Base-by-base conservation (phyloP, 1,140 invertebrate species). In the Drosophila arawakana region DNA sequence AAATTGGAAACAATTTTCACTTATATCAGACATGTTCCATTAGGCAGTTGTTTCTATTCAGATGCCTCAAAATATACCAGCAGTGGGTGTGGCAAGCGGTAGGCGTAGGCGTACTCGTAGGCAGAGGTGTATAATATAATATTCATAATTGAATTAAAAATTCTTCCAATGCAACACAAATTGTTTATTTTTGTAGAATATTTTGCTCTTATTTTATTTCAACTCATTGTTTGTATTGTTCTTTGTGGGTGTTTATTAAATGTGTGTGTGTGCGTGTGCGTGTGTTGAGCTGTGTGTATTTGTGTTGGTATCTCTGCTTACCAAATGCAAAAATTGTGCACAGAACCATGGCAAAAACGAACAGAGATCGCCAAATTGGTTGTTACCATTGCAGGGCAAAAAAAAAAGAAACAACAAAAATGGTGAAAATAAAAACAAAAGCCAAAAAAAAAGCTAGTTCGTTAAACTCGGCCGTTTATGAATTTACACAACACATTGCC, bases 381-480 rank as follows among this genome's bases (percentile, higher is more conserved):
- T 68, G 63, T 52, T 69, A 41, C 58, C 65, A 61, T 37, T 60
- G 47, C 54, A 35, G 44, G 49, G 50, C 55, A 41, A 49, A 35
- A 15, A 61, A 74, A 39, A 46, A 65, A 47, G 54, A 37, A 46
- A 46, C n/a, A 62, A 44, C 55, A 52, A 63, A 68, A 58, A 52
- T 34, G 37, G 44, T 5, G 46, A 63, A 68, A 73, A 46, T 39
- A 50, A 60, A 66, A 84, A 71, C 69, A 65, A 76, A 72, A 72
- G 54, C 55, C 63, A 34, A 74, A 89, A 78, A 18, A 74, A 89
- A 78, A 76, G 77, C 54, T 66, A 88, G 84, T 88, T 88, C 84
- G 78, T 89, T 88, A 88, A 88, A 88, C 84, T 76, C 74, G 54
- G 35, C 66, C 76, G 84, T 72, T 88, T 88, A 89, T 89, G 67